Conservation (phyloP, 2,113 vertebrate genomes). For the Paedocypris sp. region DNA sequence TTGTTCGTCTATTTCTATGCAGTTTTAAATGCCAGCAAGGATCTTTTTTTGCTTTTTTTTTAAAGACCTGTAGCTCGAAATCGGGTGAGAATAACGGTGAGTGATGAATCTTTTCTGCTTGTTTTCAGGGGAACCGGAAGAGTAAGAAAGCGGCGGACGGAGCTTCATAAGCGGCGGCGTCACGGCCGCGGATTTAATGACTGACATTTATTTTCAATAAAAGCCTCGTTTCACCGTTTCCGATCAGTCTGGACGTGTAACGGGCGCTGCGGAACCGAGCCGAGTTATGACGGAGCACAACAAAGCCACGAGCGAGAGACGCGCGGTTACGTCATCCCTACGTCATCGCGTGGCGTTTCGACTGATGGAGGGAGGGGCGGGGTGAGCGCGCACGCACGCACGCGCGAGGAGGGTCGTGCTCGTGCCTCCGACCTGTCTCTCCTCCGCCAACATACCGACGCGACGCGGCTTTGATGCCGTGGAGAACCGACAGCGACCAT, state of each 20-base stretch:
- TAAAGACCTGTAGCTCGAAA: too few relatives aligned
- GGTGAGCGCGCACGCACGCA: neutral
- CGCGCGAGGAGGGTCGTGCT: constrained; percentile 4
- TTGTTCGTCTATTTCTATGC: too few relatives aligned
- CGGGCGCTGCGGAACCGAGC: too few relatives aligned
- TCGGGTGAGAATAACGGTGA: too few relatives aligned
- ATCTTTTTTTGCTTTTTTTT: too few relatives aligned
- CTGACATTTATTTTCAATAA: too few relatives aligned
- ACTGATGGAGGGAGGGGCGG: neutral
- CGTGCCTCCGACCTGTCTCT: constrained; percentile 36
- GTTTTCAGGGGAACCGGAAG: constrained; percentile 74
- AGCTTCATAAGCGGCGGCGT: constrained; percentile 67
- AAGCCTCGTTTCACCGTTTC: too few relatives aligned
- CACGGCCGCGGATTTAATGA: neutral
- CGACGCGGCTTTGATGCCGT: constrained; percentile 32
- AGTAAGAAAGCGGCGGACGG: constrained; percentile 71
- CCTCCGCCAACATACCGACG: constrained; percentile 41
- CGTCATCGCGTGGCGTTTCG: neutral
- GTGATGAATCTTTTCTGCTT: too few relatives aligned
- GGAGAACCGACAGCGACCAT: constrained; percentile 63
- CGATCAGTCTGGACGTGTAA: too few relatives aligned
- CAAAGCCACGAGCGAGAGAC: too few relatives aligned
- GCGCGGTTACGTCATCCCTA: neutral
- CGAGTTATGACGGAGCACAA: too few relatives aligned
- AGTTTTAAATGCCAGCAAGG: too few relatives aligned